phyloP scores from a whole-genome alignment of 1,140 invertebrate species.

The Trichonephila inaurata region DNA sequence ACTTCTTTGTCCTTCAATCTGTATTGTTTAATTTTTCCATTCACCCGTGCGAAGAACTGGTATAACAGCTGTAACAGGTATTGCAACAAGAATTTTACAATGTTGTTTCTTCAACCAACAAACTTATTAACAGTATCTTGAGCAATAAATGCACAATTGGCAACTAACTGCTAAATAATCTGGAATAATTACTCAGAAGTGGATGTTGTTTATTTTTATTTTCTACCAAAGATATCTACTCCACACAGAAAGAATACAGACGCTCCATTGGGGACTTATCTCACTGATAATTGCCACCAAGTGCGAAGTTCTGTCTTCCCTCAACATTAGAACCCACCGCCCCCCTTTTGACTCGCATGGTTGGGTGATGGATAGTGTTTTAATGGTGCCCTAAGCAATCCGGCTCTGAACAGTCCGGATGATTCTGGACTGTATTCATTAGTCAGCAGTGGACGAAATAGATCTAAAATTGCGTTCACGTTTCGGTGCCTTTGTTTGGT shows the following conservation, averaged over 20 bases:
- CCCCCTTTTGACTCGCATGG: background rate
- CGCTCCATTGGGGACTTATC: background rate
- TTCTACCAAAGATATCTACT: background rate
- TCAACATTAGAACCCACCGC: background rate
- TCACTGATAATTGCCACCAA: background rate
- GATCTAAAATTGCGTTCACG: constrained; percentile 8
- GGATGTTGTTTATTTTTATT: background rate
- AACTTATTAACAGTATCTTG: no score
- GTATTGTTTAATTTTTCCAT: no score
- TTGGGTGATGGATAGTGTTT: constrained; percentile 46
- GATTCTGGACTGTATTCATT: constrained; percentile 19
- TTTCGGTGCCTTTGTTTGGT: background rate
- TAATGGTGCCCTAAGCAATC: background rate
- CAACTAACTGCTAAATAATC: background rate
- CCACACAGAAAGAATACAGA: background rate
- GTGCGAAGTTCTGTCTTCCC: background rate
- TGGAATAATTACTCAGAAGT: background rate
- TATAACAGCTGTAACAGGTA: no score
- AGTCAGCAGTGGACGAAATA: constrained; percentile 3
- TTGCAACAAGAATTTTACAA: no score
- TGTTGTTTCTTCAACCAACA: no score
- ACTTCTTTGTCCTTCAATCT: no score
- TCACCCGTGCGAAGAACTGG: no score
- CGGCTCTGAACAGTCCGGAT: background rate
- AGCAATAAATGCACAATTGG: no score